These are phyloP conservation scores for Antheraea assamensis DNA, from an alignment of 2,888 invertebrate genomes.

Conservation along the genomic window DNA sequence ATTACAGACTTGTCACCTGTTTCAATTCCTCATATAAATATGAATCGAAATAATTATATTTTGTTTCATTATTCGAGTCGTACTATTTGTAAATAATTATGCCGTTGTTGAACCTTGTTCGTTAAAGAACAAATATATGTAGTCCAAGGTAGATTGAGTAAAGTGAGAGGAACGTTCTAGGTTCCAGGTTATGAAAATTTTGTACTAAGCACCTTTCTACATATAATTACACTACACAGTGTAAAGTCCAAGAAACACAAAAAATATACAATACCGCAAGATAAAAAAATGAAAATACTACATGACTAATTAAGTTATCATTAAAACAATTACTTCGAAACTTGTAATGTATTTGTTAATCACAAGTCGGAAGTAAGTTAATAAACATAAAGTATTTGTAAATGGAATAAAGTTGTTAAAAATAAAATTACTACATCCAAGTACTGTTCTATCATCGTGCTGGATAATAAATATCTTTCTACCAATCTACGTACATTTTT, in stretches of 20 bases:
- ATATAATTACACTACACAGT: background rate
- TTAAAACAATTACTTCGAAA: too few species aligned
- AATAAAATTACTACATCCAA: too few species aligned
- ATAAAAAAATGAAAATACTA: background rate
- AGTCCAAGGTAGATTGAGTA: background rate
- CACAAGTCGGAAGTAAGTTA: background rate
- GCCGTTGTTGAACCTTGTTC: background rate
- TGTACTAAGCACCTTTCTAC: background rate
- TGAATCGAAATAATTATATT: too few species aligned
- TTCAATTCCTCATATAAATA: too few species aligned
- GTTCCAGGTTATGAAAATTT: background rate
- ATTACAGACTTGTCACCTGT: too few species aligned
- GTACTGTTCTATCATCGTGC: too few species aligned
- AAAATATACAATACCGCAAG: background rate
- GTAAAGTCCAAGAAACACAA: background rate
- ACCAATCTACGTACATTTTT: background rate
- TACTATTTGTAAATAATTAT: background rate
- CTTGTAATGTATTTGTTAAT: too few species aligned
- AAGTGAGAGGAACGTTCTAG: background rate
- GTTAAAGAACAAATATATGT: background rate
- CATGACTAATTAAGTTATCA: too few species aligned
- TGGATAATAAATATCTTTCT: background rate
- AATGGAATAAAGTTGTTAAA: background rate
- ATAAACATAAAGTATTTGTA: background rate
- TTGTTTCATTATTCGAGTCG: background rate